phyloP scores from a whole-genome alignment of 37 sponge, comb jelly and placozoan genomes.

The Ianthella basta region DNA sequence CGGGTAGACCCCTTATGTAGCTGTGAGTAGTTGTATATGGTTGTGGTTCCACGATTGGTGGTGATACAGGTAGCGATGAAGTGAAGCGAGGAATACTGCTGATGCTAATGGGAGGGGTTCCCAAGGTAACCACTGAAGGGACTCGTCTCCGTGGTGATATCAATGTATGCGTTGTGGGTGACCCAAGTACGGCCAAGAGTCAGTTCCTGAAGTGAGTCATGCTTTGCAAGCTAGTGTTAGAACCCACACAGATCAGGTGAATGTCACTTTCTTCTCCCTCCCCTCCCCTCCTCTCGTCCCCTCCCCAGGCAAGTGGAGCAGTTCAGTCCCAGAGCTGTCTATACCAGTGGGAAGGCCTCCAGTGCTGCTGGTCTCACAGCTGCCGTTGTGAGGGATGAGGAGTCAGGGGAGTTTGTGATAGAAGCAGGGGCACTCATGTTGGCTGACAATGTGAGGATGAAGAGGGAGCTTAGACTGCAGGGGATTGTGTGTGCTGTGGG shows the following conservation, averaged over 20 bases:
- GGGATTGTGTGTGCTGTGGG: neutral
- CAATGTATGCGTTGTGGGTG: conserved; percentile 98
- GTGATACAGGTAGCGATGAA: conserved; percentile 91
- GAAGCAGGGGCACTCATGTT: conserved; percentile 99
- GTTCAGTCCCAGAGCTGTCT: conserved; percentile 97
- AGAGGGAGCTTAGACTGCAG: neutral
- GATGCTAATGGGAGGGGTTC: conserved; percentile 99
- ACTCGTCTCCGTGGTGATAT: conserved; percentile 98
- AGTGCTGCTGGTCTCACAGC: conserved; percentile 99
- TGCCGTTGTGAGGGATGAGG: conserved; percentile 98
- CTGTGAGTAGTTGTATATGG: neutral
- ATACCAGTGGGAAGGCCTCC: conserved; percentile 96
- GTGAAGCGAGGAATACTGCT: conserved; percentile 95
- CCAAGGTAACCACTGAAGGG: conserved; percentile 93
- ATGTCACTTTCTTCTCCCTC: conserved; percentile 2
- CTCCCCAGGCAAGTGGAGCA: conserved; percentile 87
- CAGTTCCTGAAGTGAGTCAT: conserved; percentile 93
- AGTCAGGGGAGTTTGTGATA: conserved; percentile 96
- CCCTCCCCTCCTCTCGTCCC: neutral
- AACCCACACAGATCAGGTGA: too few relatives aligned
- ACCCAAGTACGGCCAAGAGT: conserved; percentile 98
- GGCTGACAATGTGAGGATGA: conserved; percentile 93
- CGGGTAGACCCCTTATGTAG: neutral
- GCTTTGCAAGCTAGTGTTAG: too few relatives aligned
- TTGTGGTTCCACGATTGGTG: neutral